phyloP scores from a whole-genome alignment of 2,113 vertebrate genomes.

The Hoplias malabaricus region DNA sequence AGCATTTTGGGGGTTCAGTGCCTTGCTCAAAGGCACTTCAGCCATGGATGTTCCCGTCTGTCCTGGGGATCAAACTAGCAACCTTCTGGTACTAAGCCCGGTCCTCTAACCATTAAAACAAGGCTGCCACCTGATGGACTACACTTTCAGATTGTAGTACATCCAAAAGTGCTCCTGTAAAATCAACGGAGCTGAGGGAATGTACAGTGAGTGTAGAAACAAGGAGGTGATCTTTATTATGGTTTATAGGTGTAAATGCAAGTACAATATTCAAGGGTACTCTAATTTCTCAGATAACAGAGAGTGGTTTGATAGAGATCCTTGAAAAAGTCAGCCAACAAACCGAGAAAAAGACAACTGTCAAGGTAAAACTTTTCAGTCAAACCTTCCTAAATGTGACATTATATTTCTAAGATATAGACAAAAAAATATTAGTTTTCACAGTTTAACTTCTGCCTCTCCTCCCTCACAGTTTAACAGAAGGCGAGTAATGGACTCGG shows the following conservation, averaged over 20 bases:
- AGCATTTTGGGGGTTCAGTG: too few species aligned
- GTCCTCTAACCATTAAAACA: too few species aligned
- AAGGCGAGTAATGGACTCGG: constrained; percentile 94
- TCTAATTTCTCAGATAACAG: constrained; percentile 80
- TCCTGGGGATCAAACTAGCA: too few species aligned
- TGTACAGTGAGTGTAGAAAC: too few species aligned
- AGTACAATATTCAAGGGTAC: neutral
- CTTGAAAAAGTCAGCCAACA: constrained; percentile 98
- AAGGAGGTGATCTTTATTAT: too few species aligned
- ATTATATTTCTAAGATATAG: neutral
- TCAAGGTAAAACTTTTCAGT: constrained; percentile 78
- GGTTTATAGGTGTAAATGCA: neutral
- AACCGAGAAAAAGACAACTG: constrained; percentile 95
- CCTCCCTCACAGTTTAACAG: constrained; percentile 87
- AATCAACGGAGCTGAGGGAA: too few species aligned
- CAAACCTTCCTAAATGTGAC: neutral
- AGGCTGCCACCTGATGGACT: too few species aligned
- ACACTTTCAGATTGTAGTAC: too few species aligned
- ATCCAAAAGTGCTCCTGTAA: too few species aligned
- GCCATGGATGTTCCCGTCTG: too few species aligned
- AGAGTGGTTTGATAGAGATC: constrained; percentile 95
- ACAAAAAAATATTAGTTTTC: neutral
- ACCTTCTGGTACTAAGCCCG: too few species aligned
- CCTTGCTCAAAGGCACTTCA: too few species aligned
- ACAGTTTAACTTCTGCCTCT: constrained; percentile 12